These are phyloP conservation scores for Luffia ferchaultella DNA, from an alignment of 2,888 invertebrate genomes.

Conservation along the genomic window DNA sequence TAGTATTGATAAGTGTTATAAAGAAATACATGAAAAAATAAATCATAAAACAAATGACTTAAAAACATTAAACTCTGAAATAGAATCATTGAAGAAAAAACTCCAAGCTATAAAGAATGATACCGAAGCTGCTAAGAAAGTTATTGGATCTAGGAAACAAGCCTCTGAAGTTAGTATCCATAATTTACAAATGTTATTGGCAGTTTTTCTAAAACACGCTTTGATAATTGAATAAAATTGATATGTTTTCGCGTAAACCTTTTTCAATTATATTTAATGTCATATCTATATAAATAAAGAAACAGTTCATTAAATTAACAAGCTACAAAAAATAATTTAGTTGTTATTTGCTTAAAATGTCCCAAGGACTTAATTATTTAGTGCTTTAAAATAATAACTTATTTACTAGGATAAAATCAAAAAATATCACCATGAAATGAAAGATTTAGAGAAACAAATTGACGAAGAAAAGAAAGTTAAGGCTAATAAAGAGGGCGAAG, in stretches of 20 bases:
- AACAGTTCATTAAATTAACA: too few species aligned
- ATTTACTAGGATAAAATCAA: not conserved
- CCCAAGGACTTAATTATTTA: too few species aligned
- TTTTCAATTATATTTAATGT: too few species aligned
- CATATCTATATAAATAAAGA: too few species aligned
- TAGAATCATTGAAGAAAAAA: slow-evolving; percentile 28
- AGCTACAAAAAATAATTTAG: too few species aligned
- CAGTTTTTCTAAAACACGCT: too few species aligned
- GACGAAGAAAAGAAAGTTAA: slow-evolving; percentile 27
- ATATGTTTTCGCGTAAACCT: too few species aligned
- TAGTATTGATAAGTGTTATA: slow-evolving; percentile 27
- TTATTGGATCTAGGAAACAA: slow-evolving; percentile 25
- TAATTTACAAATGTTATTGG: not conserved
- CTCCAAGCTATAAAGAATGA: slow-evolving; percentile 32
- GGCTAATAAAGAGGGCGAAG: slow-evolving; percentile 33
- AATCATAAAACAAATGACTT: slow-evolving; percentile 37
- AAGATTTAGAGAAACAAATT: slow-evolving; percentile 21
- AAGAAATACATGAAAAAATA: slow-evolving; percentile 33
- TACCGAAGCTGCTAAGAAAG: slow-evolving; percentile 21
- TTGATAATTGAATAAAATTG: slow-evolving; percentile 20
- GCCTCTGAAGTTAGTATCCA: slow-evolving; percentile 28
- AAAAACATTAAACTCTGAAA: slow-evolving; percentile 33
- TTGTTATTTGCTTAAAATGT: too few species aligned
- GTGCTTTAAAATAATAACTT: too few species aligned
- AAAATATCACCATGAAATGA: slow-evolving; percentile 18